phyloP scores from a whole-genome alignment of 1,140 invertebrate genomes.

The Heliconius eleuchia region DNA sequence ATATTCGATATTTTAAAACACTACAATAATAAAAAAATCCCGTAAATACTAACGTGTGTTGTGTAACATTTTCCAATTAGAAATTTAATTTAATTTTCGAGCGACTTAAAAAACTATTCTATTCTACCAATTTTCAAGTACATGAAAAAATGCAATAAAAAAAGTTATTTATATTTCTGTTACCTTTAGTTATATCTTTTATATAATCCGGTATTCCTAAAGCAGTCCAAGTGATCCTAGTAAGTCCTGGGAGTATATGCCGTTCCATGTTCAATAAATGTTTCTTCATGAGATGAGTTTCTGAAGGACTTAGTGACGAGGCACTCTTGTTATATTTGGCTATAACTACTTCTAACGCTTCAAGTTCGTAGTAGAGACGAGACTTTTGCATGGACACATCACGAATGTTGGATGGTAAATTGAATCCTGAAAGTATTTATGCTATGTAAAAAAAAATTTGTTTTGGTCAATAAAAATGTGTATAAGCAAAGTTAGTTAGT shows the following conservation, averaged over 20 bases:
- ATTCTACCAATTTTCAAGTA: no score
- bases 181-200: constrained; percentile 73
- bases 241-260: constrained; percentile 89
- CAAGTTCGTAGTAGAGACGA: constrained; percentile 84
- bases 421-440: constrained; percentile 79
- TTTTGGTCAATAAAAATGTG: no score
- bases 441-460: no score
- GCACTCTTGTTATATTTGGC: constrained; percentile 83
- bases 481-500: no score
- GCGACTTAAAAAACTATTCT: no score
- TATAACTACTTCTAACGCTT: constrained; percentile 83
- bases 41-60: no score
- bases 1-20: no score
- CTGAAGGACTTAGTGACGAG: constrained; percentile 83
- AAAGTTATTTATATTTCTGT: constrained; percentile 18
- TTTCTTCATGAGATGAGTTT: constrained; percentile 85
- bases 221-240: constrained; percentile 92
- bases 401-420: constrained; percentile 85
- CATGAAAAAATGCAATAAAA: background rate
- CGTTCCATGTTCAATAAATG: constrained; percentile 88
- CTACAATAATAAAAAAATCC: no score
- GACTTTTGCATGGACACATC: constrained; percentile 87
- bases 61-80: no score
- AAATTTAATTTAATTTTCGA: no score
- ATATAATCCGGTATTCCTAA: constrained; percentile 89